Base-by-base conservation (phyloP, 2,888 invertebrate species). In the Gasteruption jaculator region DNA sequence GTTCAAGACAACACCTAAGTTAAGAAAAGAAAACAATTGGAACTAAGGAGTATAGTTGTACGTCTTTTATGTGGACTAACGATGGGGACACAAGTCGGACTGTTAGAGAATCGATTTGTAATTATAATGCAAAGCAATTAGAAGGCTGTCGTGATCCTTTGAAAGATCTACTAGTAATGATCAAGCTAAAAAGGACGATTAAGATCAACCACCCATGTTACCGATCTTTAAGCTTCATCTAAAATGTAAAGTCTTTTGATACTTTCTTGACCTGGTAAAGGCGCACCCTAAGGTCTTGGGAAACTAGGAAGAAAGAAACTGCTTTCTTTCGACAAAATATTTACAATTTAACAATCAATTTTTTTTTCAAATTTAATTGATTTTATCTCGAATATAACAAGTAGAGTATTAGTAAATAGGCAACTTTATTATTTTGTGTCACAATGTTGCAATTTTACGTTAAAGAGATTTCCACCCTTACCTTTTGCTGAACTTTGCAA, bases 41-140 rank as follows among this genome's bases (percentile, higher is more conserved):
- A n/a, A n/a, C n/a, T n/a, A n/a, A n/a, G n/a, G n/a, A n/a, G n/a
- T n/a, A n/a, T n/a, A n/a, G n/a, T n/a, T n/a, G n/a, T n/a, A n/a
- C n/a, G n/a, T n/a, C n/a, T n/a, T n/a, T n/a, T n/a, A n/a, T n/a
- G n/a, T n/a, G n/a, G n/a, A n/a, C n/a, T n/a, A n/a, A n/a, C n/a
- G n/a, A n/a, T n/a, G n/a, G n/a, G n/a, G n/a, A n/a, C n/a, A n/a
- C n/a, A n/a, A n/a, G n/a, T n/a, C n/a, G n/a, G n/a, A n/a, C n/a
- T n/a, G n/a, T n/a, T n/a, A n/a, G n/a, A n/a, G n/a, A n/a, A 36
- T 34, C 53, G 54, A 67, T 68, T 69, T 68, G 68, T 68, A 67
- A 68, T 68, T 68, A 64, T 68, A 68, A 68, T 68, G 58, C 59
- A 43, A n/a, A n/a, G 60, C 62, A 68, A 68, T 69, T 66, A 68